phyloP scores from a whole-genome alignment of 2,113 vertebrate genomes.

The Labeo catla region DNA sequence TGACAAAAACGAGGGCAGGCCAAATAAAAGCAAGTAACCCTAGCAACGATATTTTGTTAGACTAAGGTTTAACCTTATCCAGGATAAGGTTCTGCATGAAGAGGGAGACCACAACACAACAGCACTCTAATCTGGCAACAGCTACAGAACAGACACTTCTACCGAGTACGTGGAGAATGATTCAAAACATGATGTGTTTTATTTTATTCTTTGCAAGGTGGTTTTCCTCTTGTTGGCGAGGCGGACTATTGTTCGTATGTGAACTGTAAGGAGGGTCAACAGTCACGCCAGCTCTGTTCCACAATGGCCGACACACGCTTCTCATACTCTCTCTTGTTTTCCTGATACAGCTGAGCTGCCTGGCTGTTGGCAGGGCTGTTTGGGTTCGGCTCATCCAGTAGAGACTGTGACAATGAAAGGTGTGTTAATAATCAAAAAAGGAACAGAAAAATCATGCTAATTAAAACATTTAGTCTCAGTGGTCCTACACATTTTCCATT shows the following conservation, averaged over 20 bases:
- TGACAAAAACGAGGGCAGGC: constrained; percentile 32
- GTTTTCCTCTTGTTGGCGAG: constrained; percentile 79
- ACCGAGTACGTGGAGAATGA: constrained; percentile 70
- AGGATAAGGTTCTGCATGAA: constrained; percentile 79
- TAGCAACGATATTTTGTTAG: constrained; percentile 88
- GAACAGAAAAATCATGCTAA: not conserved
- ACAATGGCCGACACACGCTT: constrained; percentile 98
- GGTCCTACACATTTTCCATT: no score
- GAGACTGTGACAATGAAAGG: constrained; percentile 78
- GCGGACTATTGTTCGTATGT: constrained; percentile 83
- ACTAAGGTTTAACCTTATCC: constrained; percentile 81
- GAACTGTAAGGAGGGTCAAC: constrained; percentile 85
- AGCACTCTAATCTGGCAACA: constrained; percentile 89
- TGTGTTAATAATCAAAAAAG: constrained; percentile 22
- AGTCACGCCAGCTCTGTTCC: constrained; percentile 99
- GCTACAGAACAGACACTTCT: constrained; percentile 85
- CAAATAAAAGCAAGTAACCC: constrained; percentile 84
- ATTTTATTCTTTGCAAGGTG: constrained; percentile 61
- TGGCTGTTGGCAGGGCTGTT: constrained; percentile 99
- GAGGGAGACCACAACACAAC: constrained; percentile 84
- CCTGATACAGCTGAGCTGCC: constrained; percentile 98
- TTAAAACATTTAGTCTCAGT: not conserved
- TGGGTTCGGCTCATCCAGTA: constrained; percentile 97
- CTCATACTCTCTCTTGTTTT: constrained; percentile 98
- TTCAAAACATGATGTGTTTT: constrained; percentile 71